Base-by-base conservation (phyloP, 2,888 invertebrate genomes). In the Drosophila siamana region DNA sequence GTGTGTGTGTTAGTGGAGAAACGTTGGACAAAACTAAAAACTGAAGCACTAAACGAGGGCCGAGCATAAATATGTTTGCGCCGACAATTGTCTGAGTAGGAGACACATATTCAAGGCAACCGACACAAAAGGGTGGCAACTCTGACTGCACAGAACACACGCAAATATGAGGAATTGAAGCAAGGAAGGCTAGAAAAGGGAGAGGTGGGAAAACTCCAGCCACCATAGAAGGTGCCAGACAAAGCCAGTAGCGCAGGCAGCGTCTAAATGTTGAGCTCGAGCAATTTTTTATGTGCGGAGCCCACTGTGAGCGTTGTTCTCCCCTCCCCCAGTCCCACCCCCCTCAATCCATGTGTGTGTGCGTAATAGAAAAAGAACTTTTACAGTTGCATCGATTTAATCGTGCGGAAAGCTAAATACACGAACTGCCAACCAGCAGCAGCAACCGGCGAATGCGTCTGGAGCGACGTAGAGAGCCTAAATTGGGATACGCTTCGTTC, bases 331-430 rank as follows among this genome's bases (percentile, higher is more conserved):
- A 4, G n/a, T 22, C 5, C n/a, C 7, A 8, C 2, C 6, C 2
- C 8, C 1, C 1, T n/a, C 5, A 3, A 15, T 16, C 3, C 1
- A 9, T 7, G n/a, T 59, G 66, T 71, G 78, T 76, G 71, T 86
- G 87, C 83, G 83, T 86, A 86, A 86, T 86, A 86, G 86, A 83
- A 86, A 85, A 86, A 88, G 73, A 88, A 86, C 79, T 88, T 89
- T 84, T 89, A 76, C 86, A 89, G 82, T 89, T 84, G 88, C 86
- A 86, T 86, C 88, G 88, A 89, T 89, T 89, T 84, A 89, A 89
- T 89, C 89, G 89, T 88, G 90, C 86, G 89, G 89, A 89, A 89
- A 89, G 90, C 90, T 86, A 78, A 84, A 81, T 79, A 84, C 77
- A 74, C 69, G 63, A 66, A 59, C 66, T 50, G 41, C 63, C 44